Conservation (phyloP, 2,888 invertebrate genomes). For the Plebejus anna region DNA sequence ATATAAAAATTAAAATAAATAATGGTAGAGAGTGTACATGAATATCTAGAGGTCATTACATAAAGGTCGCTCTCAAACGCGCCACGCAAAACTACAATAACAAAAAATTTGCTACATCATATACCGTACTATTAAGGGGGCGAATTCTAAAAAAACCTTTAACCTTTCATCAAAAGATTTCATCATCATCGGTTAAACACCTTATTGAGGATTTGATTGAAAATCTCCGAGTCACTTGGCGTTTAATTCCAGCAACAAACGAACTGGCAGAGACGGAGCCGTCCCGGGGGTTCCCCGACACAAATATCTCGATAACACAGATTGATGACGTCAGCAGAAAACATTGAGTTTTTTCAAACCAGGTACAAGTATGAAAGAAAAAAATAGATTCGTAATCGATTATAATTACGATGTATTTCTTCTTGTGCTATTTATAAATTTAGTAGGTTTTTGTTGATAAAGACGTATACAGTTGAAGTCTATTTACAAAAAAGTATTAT, state of each 20-base stretch:
- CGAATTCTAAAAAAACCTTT: neutral
- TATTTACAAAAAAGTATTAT: too few relatives aligned
- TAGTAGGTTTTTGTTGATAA: too few relatives aligned
- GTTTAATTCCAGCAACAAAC: constrained; percentile 11
- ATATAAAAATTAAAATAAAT: too few relatives aligned
- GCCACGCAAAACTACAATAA: neutral
- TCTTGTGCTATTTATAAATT: too few relatives aligned
- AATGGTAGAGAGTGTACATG: too few relatives aligned
- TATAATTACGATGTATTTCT: too few relatives aligned
- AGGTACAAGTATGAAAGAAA: neutral
- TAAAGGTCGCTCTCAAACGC: too few relatives aligned
- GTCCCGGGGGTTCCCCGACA: constrained; percentile 1
- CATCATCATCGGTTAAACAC: neutral
- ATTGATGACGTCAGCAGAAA: constrained; percentile 20
- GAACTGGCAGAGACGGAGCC: constrained; percentile 5
- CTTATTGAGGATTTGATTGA: constrained; percentile 13
- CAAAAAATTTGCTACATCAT: neutral
- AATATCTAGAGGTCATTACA: too few relatives aligned
- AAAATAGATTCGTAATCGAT: too few relatives aligned
- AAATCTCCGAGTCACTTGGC: constrained; percentile 23
- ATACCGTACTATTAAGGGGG: neutral
- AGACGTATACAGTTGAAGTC: too few relatives aligned
- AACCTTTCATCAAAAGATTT: neutral
- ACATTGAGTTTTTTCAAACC: neutral
- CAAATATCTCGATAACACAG: constrained; percentile 8